phyloP scores from a whole-genome alignment of 2,888 invertebrate genomes.

The Polyommatus iphigenia region DNA sequence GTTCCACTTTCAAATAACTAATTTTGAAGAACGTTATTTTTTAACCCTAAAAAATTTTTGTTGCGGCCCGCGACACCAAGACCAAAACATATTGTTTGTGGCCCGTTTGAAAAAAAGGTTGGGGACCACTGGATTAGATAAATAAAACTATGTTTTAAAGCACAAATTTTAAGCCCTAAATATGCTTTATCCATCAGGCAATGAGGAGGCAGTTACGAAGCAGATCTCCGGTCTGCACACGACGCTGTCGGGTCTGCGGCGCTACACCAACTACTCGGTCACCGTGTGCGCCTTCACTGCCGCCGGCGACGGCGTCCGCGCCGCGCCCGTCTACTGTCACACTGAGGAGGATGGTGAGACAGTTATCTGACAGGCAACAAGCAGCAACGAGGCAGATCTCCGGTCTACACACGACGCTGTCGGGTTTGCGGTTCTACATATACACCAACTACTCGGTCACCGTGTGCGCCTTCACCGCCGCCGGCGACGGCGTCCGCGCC shows the following conservation, averaged over 20 bases:
- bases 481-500: conserved; percentile 93
- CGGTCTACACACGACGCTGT: conserved; percentile 84
- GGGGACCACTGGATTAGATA: no score
- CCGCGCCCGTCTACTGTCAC: conserved; percentile 86
- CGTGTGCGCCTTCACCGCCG: conserved; percentile 92
- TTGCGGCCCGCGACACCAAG: no score
- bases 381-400: conserved; percentile 88
- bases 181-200: conserved; percentile 71
- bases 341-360: no score
- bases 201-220: conserved; percentile 52
- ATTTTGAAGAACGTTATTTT: no score
- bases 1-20: no score
- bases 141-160: no score
- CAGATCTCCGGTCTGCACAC: conserved; percentile 83
- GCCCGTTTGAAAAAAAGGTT: no score
- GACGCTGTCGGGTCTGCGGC: conserved; percentile 86
- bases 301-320: conserved; percentile 93
- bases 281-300: conserved; percentile 93
- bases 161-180: no score
- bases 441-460: conserved; percentile 96
- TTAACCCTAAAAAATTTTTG: no score
- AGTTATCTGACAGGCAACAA: conserved; percentile 45
- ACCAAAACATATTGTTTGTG: no score
- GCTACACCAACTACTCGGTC: conserved; percentile 95
- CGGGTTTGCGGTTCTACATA: conserved; percentile 90